phyloP scores from a whole-genome alignment of 2,113 vertebrate species.

The Oxygymnocypris stewartii region DNA sequence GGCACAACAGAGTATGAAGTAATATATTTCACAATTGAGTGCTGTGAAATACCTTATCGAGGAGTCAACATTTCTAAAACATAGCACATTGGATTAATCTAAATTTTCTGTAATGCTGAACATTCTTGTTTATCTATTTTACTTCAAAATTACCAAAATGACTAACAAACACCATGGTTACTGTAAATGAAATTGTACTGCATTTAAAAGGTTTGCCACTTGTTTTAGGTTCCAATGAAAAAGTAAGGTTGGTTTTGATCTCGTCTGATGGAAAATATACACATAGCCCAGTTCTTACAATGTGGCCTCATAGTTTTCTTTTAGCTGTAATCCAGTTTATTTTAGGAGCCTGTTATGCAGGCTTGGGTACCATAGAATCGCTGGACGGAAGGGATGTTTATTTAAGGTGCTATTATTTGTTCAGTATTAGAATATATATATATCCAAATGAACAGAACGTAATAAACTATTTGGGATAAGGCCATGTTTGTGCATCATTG shows the following conservation, averaged over 20 bases:
- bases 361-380: neutral
- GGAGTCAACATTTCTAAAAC: neutral
- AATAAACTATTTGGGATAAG: neutral
- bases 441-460: neutral
- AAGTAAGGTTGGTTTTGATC: neutral
- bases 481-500: conserved; percentile 2
- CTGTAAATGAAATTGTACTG: neutral
- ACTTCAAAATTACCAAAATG: neutral
- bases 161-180: neutral
- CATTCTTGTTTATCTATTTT: neutral
- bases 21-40: neutral
- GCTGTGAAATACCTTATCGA: neutral
- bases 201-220: conserved; percentile 6
- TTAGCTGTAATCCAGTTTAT: neutral
- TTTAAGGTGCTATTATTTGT: neutral
- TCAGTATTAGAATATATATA: neutral
- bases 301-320: neutral
- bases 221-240: neutral
- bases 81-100: neutral
- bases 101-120: neutral
- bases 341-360: neutral
- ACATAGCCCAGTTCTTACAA: neutral
- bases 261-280: neutral
- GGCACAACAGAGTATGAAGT: conserved; percentile 28
- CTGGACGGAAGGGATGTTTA: neutral